Evolutionary conservation across 2,888 invertebrate species (phyloP), one percentile per base, ranked within the genome.

Genomic region (Agriotes lineatus): DNA sequence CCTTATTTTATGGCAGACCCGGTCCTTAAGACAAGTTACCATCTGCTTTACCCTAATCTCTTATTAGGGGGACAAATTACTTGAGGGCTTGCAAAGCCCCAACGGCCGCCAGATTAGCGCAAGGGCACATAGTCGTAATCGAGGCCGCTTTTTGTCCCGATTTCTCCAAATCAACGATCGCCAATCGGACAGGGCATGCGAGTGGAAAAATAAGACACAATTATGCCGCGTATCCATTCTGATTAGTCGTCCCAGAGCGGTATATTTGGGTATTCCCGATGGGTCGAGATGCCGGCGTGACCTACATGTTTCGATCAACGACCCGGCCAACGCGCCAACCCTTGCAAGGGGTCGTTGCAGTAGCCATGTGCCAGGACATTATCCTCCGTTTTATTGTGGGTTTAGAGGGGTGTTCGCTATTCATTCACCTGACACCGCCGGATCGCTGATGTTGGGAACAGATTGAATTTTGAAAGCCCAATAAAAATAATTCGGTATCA

Each of bases 261-360:
- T 60, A 50, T 61, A 57, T 69, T 69, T 59, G 64, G 56, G 33
- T 48, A 65, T 65, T 65, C 69, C 60, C 64, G 22, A 60, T 48
- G 25, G 69, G 45, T 39, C 48, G 54, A 39, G 60, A 64, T 61
- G 52, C 45, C 56, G 60, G 58, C 61, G 60, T 69, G 69, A 69
- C 69, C 69, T 69, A 69, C 56, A 69, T 69, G 60, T 61, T 69
- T 65, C 69, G 69, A 69, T 69, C 69, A 69, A 64, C 69, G 69
- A 69, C 69, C 69, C 57, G 57, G 64, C 25, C 57, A 61, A 42
- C 67, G 67, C 61, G 57, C 12, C 62, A 58, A 68, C 62, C 67
- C 67, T 62, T 56, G 56, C 56, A 35, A 67, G 48, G 62, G 60
- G 58, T 37, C 56, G 61, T 62, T 48, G 60, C 60, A 57, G 57